phyloP scores from a whole-genome alignment of 2,797 vertebrate species.

The Lepus townsendii region DNA sequence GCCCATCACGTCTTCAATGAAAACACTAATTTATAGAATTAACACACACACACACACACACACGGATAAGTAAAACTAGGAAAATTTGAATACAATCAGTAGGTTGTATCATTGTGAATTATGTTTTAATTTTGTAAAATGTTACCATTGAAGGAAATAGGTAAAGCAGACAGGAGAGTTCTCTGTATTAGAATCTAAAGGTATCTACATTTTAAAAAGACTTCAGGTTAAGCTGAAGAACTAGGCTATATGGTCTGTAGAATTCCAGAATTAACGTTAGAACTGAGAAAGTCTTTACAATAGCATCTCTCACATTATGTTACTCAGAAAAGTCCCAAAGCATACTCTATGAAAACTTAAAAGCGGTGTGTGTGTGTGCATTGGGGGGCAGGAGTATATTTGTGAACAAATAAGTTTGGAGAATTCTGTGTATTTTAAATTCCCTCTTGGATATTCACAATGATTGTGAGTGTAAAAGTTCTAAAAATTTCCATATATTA shows the following conservation, averaged over 20 bases:
- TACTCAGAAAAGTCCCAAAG: neutral
- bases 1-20: neutral
- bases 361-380: too few species aligned
- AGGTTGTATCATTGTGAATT: neutral
- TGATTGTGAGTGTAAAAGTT: constrained; percentile 8
- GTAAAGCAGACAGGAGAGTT: neutral
- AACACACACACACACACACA: neutral
- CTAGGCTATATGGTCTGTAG: neutral
- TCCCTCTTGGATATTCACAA: neutral
- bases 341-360: neutral
- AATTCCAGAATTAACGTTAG: constrained; percentile 5
- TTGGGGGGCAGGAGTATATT: neutral
- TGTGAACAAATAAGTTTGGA: constrained; percentile 3
- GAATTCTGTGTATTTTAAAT: constrained; percentile 41
- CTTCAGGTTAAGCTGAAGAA: neutral
- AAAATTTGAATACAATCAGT: neutral
- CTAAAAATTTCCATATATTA: constrained; percentile 20
- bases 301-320: neutral
- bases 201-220: neutral
- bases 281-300: neutral
- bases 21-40: neutral
- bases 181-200: neutral
- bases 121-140: neutral
- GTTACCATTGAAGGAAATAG: neutral
- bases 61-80: neutral